Evolutionary conservation across 1,140 invertebrate genomes (phyloP), one percentile per base, ranked within the genome.

Genomic region (Sinella curviseta): DNA sequence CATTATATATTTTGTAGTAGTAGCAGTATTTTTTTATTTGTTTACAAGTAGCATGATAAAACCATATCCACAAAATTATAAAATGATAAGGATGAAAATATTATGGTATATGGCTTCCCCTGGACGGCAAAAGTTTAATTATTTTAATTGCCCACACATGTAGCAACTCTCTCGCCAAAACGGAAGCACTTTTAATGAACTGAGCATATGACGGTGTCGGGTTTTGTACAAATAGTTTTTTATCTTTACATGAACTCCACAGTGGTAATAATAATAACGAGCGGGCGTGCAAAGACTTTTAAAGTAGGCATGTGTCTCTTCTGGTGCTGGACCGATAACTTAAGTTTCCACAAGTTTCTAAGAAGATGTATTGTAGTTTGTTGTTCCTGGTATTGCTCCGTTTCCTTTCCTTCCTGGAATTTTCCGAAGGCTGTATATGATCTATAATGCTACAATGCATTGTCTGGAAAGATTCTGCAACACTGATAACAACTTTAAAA

Each of bases 81-180:
- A 4, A 48, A 48, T 8, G 17, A 17, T 4, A 48, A 48, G 39
- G 39, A 8, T 48, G 39, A n/a, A n/a, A n/a, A n/a, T n/a, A 48
- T 48, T 48, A 4, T 17, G 17, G 39, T 48, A 8, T 48, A 17
- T 48, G 4, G 39, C 39, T 48, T 48, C 17, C 17, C 39, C 17
- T 48, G n/a, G n/a, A n/a, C 24, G 55, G 55, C n/a, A 14, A 60
- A 60, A 60, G 12, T 60, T 60, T 60, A 60, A 60, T 60, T 60
- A 60, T 60, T 60, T 60, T 60, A 60, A 60, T 60, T 60, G 55
- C 55, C 55, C 55, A 60, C 55, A 48, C 39, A 48, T 48, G 39
- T 8, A 48, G 17, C 17, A 17, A 48, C 4, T 48, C 17, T 48
- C 39, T 48, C 4, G 4, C 17, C 39, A n/a, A n/a, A n/a, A n/a